A percentile compares a stretch with the other conserved stretches of the same genome.
Conservation (phyloP, 2,113 vertebrate genomes). For the Sminthopsis crassicaudata region DNA sequence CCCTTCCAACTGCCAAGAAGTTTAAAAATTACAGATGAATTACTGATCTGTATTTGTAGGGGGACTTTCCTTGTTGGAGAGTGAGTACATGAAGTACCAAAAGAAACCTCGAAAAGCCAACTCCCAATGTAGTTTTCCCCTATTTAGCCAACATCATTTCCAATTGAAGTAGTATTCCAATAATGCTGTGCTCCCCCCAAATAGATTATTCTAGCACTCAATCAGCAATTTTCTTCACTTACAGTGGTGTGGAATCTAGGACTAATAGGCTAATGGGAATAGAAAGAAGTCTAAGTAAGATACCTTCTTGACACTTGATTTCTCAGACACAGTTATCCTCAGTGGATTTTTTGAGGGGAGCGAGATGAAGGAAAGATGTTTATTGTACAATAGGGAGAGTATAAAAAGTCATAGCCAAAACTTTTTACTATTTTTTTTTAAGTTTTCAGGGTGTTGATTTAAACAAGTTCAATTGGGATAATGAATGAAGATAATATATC, state of each 20-base stretch:
- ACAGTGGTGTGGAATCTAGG: not conserved
- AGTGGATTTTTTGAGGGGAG: not conserved
- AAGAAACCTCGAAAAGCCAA: not conserved
- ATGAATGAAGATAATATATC: not conserved
- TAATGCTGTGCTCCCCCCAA: constrained; percentile 7
- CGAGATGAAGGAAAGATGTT: not conserved
- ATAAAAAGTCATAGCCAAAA: not conserved
- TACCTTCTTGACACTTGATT: not conserved
- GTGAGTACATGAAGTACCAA: not conserved
- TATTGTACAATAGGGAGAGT: not conserved
- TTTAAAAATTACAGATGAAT: not conserved
- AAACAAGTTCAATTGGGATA: not conserved
- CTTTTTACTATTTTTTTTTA: not conserved
- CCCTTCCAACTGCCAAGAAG: not conserved
- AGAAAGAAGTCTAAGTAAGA: not conserved
- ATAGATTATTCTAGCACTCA: not conserved
- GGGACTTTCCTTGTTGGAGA: not conserved
- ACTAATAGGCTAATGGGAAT: not conserved
- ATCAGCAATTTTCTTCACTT: not conserved
- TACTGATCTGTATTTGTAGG: not conserved
- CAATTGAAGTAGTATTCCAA: not conserved
- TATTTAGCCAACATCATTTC: constrained; percentile 5
- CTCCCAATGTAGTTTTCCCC: not conserved
- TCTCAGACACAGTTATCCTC: not conserved
- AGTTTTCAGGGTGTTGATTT: not conserved